phyloP scores from a whole-genome alignment of 2,113 vertebrate genomes.

The Etheostoma cragini region DNA sequence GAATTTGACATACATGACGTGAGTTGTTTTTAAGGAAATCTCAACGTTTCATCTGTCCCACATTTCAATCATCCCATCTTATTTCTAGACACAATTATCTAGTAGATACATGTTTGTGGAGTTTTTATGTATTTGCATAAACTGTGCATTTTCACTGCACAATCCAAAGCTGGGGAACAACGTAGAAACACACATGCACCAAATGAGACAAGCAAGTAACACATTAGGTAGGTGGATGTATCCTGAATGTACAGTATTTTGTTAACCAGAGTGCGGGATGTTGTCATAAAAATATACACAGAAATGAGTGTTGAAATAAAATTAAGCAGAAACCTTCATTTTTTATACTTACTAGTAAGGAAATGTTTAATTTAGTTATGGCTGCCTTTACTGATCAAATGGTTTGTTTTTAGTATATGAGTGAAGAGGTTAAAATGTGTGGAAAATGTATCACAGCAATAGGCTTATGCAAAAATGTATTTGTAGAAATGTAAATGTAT shows the following conservation, averaged over 20 bases:
- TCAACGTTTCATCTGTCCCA: too few species aligned
- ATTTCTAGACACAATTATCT: neutral
- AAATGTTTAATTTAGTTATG: neutral
- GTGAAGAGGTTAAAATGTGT: neutral
- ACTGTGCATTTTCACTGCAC: neutral
- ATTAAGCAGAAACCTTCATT: neutral
- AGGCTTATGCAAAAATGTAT: slow-evolving; percentile 20
- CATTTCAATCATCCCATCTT: too few species aligned
- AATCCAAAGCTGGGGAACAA: neutral
- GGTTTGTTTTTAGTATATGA: neutral
- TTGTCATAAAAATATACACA: neutral
- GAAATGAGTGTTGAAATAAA: neutral
- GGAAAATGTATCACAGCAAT: slow-evolving; percentile 9
- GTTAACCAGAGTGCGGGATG: too few species aligned
- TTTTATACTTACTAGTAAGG: neutral
- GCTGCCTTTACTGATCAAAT: neutral
- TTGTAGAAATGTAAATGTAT: neutral
- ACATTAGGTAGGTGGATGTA: neutral
- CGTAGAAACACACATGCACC: neutral
- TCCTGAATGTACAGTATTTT: too few species aligned
- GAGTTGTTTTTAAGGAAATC: too few species aligned
- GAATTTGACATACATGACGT: too few species aligned
- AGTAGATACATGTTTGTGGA: neutral
- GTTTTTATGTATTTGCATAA: neutral
- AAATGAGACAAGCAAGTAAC: neutral